Conservation (phyloP, 2,888 invertebrate species). For the Drosophila austrosaltans region DNA sequence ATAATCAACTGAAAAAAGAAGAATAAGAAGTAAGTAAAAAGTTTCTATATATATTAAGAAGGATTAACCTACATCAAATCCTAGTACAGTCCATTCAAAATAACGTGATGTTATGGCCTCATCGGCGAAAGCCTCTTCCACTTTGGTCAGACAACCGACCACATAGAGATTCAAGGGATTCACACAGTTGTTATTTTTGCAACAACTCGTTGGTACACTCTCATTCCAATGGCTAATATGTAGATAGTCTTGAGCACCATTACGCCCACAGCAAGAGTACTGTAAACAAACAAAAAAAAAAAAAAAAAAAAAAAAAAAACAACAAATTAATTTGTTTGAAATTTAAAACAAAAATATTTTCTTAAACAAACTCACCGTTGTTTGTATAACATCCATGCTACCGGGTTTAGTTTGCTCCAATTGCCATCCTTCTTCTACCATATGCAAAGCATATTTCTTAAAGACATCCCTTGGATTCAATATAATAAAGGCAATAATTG, state of each 20-base stretch:
- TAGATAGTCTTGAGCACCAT: conserved; percentile 75
- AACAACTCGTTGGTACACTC: conserved; percentile 73
- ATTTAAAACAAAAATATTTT: too few relatives aligned
- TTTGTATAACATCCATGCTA: conserved; percentile 74
- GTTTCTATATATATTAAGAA: background rate
- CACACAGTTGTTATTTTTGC: conserved; percentile 74
- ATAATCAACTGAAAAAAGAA: conserved; percentile 60
- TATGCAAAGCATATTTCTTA: conserved; percentile 68
- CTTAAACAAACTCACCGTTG: conserved; percentile 53
- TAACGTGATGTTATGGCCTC: conserved; percentile 62
- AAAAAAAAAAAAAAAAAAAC: background rate
- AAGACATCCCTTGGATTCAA: conserved; percentile 68
- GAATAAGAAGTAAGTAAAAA: conserved; percentile 3
- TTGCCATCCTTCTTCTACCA: conserved; percentile 70
- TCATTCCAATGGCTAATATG: conserved; percentile 47
- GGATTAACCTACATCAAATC: conserved; percentile 67
- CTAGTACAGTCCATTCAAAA: conserved; percentile 73
- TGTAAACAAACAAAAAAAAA: conserved; percentile 25
- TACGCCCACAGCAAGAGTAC: conserved; percentile 80
- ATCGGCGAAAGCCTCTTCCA: conserved; percentile 73
- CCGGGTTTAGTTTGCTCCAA: conserved; percentile 67
- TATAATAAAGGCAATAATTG: conserved; percentile 65
- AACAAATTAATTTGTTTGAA: background rate
- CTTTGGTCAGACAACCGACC: conserved; percentile 69
- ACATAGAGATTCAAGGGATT: conserved; percentile 71